Base-by-base conservation (phyloP, 2,113 vertebrate species). In the Melozone crissalis region DNA sequence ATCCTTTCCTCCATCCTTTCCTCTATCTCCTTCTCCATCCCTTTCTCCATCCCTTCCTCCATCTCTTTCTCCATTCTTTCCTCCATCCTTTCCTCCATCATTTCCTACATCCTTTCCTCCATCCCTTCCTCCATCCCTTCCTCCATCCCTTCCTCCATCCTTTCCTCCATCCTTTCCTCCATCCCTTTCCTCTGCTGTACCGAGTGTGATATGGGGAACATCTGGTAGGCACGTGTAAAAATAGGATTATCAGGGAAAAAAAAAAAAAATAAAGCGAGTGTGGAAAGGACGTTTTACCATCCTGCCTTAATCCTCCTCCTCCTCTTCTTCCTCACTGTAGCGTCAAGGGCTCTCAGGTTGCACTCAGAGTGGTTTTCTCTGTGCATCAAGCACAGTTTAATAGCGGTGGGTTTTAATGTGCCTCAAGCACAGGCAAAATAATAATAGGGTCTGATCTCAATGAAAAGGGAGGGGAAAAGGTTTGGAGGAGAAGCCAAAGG, bases 151-250 rank as follows among this genome's bases (percentile, higher is more conserved):
- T 33, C 8, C 13, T 46, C 24, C 39, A 7, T 44, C 41, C 9
- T 3, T 49, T 15, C 3, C 1, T 26, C 43, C 10, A 49, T 54
- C 41, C 49, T 11, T 22, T 22, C 46, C 21, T 47, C 22, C 22
- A 47, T 47, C 21, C 7, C 13, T 15, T 43, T 43, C 41, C 41
- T 43, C 41, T 43, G 85, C 75, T 63, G 21, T 71, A 13, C 19
- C 0, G 2, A 79, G 76, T 19, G 55, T 33, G 84, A 83, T 55
- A 59, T 4, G 75, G 51, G 63, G 58, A 96, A 88, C 92, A 90
- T 81, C 94, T 95, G 92, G 51, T 78, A 35, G 72, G 49, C 82
- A 91, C 14, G 28, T 85, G 92, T 43, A 22, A 63, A 94, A 92
- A 88, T 13, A 67, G 79, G 63, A 71, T 95, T 84, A 74, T 44